Evolutionary conservation across 2,888 invertebrate genomes (phyloP), one percentile per base, ranked within the genome.

Genomic region (Andrena minutula): DNA sequence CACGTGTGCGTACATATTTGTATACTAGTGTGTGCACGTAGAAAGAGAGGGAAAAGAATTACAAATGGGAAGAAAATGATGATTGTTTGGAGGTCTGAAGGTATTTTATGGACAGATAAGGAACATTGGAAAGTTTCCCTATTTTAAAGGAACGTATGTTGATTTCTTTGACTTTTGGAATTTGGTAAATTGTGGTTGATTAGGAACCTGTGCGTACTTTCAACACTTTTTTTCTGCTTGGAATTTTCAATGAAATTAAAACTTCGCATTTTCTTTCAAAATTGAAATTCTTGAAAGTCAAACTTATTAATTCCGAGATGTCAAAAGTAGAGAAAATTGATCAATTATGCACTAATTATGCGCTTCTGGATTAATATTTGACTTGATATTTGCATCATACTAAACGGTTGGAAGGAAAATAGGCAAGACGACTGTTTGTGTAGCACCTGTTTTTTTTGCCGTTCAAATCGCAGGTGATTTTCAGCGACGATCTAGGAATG

Each of bases 21-120:
- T 16, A 23, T 4, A 35, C 16, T 51, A 28, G 28, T 60, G 26
- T n/a, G 41, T 28, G 30, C 5, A 16, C 4, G 41, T 8, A 5
- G 20, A 10, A 16, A 23, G 53, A 75, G 41, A 49, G 53, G 66
- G 23, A 74, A 75, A 51, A 23, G 61, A 28, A 53, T 41, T 53
- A 41, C 4, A 41, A 41, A 41, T 20, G 68, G n/a, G 26, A 32
- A 30, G 32, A 28, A 56, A 41, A 23, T 53, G 75, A 56, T 47
- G 49, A 76, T 76, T 69, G 66, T 63, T 63, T n/a, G 61, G 16
- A n/a, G 51, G n/a, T 23, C 8, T 10, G 41, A 8, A 66, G 30
- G 51, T 68, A 26, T 78, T 32, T 10, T 61, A 75, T 75, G 51
- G 47, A n/a, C 5, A 32, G 66, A 75, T 75, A 68, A 68, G 10